Evolutionary conservation across 2,888 invertebrate genomes (phyloP), one percentile per base, ranked within the genome.

Genomic region (Coelinius sp.): DNA sequence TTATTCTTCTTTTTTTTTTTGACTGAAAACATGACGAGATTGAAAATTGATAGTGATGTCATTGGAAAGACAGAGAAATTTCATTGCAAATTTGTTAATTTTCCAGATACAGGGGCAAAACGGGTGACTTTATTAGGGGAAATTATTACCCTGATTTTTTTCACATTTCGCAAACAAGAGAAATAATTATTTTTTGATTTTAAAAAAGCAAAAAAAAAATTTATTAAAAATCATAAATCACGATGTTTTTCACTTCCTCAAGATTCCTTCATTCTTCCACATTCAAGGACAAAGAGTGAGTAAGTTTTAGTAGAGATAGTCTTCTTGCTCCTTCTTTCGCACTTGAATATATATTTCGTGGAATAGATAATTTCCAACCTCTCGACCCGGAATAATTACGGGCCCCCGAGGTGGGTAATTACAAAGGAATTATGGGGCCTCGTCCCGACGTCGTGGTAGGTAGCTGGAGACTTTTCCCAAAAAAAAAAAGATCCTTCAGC

Each of bases 321-420:
- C 22, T 24, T 14, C 4, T 17, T 59, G 3, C 35, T 49, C 46
- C 12, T 20, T 24, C n/a, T 27, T 59, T 38, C n/a, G 38, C 12
- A n/a, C 38, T 20, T 38, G 63, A 22, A 63, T 63, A 41, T 62
- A 35, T 62, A 62, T 75, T 75, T 73, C 75, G 72, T 70, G 65
- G 73, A 75, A 75, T 75, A 73, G 73, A 73, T 75, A 59, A 73
- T 75, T 74, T 65, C 68, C 38, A 63, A 74, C 73, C 74, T 73
- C 68, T 72, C 72, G 71, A 70, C 69, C 68, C 24, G 64, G 64
- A 71, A 73, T 75, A 75, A 75, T 75, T 75, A 73, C 72, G 73
- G 70, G 63, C 70, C 56, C 66, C 35, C 44, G 67, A 59, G 70
- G 71, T 68, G 72, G 70, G 68, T 72, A 75, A 75, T 75, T 75